Conservation (phyloP, 2,113 vertebrate genomes). For the Camelus dromedarius region DNA sequence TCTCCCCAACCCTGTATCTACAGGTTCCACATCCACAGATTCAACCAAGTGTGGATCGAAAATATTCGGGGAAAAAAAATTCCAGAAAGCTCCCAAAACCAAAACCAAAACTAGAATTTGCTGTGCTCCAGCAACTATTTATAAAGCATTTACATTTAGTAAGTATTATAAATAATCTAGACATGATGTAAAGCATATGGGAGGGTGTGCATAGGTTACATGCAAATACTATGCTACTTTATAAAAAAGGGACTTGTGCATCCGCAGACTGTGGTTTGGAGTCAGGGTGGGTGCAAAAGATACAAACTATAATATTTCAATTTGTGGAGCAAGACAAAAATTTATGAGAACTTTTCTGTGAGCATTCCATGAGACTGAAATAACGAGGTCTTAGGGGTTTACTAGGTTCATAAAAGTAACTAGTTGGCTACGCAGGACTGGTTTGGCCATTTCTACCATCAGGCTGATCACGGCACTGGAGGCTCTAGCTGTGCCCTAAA, state of each 20-base stretch:
- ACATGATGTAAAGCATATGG: neutral
- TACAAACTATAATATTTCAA: neutral
- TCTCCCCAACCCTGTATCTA: too few species aligned
- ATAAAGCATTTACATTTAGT: neutral
- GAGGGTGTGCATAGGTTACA: neutral
- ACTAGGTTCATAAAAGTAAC: neutral
- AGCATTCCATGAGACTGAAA: neutral
- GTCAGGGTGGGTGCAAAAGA: neutral
- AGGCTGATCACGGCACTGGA: neutral
- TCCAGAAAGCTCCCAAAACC: neutral
- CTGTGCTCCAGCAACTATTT: neutral
- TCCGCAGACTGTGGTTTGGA: neutral
- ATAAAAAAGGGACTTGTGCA: neutral
- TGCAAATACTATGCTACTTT: neutral
- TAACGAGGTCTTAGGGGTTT: neutral
- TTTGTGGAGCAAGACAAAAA: neutral
- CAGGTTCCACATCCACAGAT: neutral
- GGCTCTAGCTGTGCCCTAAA: neutral
- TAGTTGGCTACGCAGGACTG: neutral
- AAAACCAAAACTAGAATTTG: neutral
- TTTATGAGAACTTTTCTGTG: neutral
- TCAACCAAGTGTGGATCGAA: neutral
- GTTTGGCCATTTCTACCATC: neutral
- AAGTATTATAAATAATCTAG: neutral
- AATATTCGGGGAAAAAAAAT: neutral